Base-by-base conservation (phyloP, 2,113 vertebrate genomes). In the Empidonax traillii region DNA sequence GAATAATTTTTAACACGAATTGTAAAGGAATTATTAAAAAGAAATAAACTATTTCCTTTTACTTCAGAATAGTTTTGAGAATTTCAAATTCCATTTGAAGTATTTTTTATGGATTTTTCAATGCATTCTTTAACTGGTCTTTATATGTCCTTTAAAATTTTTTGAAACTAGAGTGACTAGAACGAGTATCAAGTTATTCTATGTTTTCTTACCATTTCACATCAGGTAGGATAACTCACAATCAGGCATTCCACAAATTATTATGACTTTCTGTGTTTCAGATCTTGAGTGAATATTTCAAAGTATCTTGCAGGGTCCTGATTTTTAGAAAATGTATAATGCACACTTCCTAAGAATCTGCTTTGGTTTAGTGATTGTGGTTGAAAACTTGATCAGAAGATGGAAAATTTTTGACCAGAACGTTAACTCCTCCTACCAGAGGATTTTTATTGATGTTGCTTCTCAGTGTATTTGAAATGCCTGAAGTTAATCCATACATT, bases 391-490 rank as follows among this genome's bases (percentile, higher is more conserved):
- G 56, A 66, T 63, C n/a, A 74, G 22, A 69, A 84, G 77, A 76
- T 41, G 31, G 3, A 56, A 71, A 74, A 62, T 22, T 47, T 63
- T 93, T 86, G 17, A 80, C 67, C 52, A 77, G 63, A 88, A 51
- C 27, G 43, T 73, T 25, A 89, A 43, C 39, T 72, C 9, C 16
- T 89, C 30, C 58, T 78, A 31, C 30, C 37, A 62, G 47, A 69
- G 69, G 24, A 49, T 12, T 78, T 91, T 85, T 41, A 53, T 53
- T 87, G 35, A 52, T 59, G 25, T 65, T 91, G 15, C 33, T 78
- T 80, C 43, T 91, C 53, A n/a, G n/a, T 91, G 10, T 87, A 65
- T 89, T 85, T 82, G 44, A 96, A 91, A 91, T 90, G 31, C 61
- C 68, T 92, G 47, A 85, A 80, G 43, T 51, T 93, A 80, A 91